Percentiles rank a stretch among this genome's conserved stretches.
These are phyloP conservation scores for Papilio xuthus DNA, from an alignment of 1,140 invertebrate species.

Conservation along the genomic window DNA sequence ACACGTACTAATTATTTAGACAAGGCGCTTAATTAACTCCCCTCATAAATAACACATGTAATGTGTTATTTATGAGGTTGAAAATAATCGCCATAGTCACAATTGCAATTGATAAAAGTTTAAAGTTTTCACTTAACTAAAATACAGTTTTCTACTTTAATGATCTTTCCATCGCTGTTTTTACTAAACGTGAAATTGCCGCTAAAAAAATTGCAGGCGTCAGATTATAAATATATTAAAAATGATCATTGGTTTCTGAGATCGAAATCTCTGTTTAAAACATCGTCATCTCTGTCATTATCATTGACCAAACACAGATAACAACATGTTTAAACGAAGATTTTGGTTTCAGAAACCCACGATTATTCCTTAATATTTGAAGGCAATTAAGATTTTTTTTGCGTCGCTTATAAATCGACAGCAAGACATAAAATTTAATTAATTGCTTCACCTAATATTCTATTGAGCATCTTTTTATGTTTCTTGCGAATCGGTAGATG, in stretches of 20 bases:
- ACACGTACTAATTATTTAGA: background rate
- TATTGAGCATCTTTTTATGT: background rate
- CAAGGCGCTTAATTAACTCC: background rate
- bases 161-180: background rate
- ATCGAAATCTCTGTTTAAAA: no score
- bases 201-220: background rate
- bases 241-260: background rate
- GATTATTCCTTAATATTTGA: no score
- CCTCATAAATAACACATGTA: no score
- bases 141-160: background rate
- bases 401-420: constrained; percentile 1
- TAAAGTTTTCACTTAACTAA: no score
- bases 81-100: background rate
- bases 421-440: constrained; percentile 19
- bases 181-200: background rate
- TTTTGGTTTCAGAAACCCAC: no score
- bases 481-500: background rate
- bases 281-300: no score
- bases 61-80: no score
- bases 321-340: no score
- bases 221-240: background rate
- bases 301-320: no score
- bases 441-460: constrained; percentile 2
- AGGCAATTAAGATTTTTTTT: constrained; percentile 17
- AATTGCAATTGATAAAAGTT: background rate